Conservation (phyloP, 2,797 vertebrate genomes). For the Brachyrhaphis roseni region DNA sequence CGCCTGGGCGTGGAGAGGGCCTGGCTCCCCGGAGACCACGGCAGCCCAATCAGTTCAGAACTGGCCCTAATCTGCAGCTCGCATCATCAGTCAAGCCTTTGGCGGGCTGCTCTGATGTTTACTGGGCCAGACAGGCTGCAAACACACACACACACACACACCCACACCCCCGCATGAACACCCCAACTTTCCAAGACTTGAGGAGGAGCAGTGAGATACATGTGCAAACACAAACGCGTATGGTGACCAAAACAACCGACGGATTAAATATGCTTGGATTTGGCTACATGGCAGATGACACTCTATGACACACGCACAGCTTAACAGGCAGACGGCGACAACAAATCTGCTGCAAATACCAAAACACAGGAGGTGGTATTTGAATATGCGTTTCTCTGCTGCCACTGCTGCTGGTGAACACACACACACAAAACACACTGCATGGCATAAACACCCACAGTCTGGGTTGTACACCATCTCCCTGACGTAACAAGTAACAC, state of each 20-base stretch:
- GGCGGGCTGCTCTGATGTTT: conserved; percentile 28
- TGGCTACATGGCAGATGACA: conserved; percentile 23
- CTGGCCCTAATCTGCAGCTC: conserved; percentile 45
- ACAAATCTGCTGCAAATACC: conserved; percentile 47
- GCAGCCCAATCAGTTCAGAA: conserved; percentile 54
- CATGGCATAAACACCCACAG: conserved; percentile 4
- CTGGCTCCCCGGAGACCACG: conserved; percentile 39
- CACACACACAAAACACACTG: background rate
- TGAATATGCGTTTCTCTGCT: conserved; percentile 29
- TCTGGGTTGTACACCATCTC: background rate
- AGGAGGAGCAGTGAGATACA: background rate
- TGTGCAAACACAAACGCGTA: conserved; percentile 27
- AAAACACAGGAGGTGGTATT: conserved; percentile 40
- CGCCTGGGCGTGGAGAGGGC: conserved; percentile 21
- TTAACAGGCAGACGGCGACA: conserved; percentile 27
- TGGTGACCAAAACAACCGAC: conserved; percentile 22
- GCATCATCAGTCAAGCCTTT: conserved; percentile 49
- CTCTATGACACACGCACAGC: conserved; percentile 4
- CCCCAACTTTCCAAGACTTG: background rate
- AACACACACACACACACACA: background rate
- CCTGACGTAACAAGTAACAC: conserved; percentile 3
- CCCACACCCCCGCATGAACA: background rate
- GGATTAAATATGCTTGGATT: conserved; percentile 28
- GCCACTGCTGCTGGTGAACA: background rate
- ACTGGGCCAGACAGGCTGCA: conserved; percentile 15